These are phyloP conservation scores for Pocillopora meandrina DNA, from an alignment of 92 coral and sea anemone genomes.

Conservation along the genomic window DNA sequence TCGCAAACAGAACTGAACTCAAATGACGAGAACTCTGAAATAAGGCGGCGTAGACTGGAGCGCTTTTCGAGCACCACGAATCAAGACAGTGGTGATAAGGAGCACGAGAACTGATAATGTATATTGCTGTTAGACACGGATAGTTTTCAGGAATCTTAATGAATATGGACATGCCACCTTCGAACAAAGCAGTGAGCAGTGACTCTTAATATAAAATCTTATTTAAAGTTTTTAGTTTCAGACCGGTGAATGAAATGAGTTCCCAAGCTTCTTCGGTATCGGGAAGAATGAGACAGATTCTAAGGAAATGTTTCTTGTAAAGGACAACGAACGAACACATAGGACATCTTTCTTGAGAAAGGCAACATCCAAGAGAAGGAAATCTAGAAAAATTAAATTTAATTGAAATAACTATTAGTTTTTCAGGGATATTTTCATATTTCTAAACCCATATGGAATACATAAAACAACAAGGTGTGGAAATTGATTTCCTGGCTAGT, in stretches of 20 bases:
- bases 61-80: slow-evolving; percentile 51
- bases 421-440: too few relatives aligned
- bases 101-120: slow-evolving; percentile 22
- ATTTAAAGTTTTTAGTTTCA: neutral
- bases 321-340: neutral
- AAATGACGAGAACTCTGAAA: slow-evolving; percentile 70
- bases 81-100: slow-evolving; percentile 21
- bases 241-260: neutral
- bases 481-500: too few relatives aligned
- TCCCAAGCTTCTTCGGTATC: neutral
- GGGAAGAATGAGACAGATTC: neutral
- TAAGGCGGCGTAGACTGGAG: slow-evolving; percentile 76
- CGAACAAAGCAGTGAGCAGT: slow-evolving; percentile 1
- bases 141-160: neutral
- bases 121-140: neutral
- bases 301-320: neutral
- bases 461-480: too few relatives aligned
- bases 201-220: neutral
- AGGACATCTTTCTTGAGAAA: too few relatives aligned
- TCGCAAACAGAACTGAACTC: slow-evolving; percentile 38
- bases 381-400: too few relatives aligned
- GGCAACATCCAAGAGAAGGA: too few relatives aligned
- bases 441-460: too few relatives aligned
- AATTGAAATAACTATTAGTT: too few relatives aligned
- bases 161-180: neutral